These are phyloP conservation scores for Nipponacmea schrenckii DNA, from an alignment of 2,888 invertebrate species.

Conservation along the genomic window DNA sequence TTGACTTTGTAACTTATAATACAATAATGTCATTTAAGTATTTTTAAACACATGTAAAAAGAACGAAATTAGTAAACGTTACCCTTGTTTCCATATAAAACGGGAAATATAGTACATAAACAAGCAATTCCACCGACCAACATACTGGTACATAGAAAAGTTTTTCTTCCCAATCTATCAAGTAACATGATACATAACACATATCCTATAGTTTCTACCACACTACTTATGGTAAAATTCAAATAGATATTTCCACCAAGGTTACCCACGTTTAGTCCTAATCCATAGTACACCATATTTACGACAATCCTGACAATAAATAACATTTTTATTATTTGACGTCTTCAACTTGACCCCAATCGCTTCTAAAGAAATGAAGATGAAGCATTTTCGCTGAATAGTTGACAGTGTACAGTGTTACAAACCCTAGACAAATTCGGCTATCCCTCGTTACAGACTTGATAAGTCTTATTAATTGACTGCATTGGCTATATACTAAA, in stretches of 20 bases:
- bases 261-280: constrained; percentile 46
- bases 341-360: neutral
- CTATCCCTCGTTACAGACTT: too few species aligned
- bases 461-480: too few species aligned
- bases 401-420: too few species aligned
- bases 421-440: too few species aligned
- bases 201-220: constrained; percentile 50
- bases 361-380: neutral
- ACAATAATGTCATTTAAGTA: too few species aligned
- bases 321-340: too few species aligned
- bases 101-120: constrained; percentile 74
- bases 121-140: constrained; percentile 44
- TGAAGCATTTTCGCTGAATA: too few species aligned
- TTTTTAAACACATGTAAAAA: too few species aligned
- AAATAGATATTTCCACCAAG: constrained; percentile 48
- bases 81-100: constrained; percentile 38
- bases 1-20: too few species aligned
- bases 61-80: too few species aligned
- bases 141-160: constrained; percentile 37
- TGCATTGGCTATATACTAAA: too few species aligned
- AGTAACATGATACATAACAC: constrained; percentile 40
- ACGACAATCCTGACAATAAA: constrained; percentile 43
- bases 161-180: constrained; percentile 42
- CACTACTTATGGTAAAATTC: constrained; percentile 48
- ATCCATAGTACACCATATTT: constrained; percentile 49